Percentiles rank a stretch among this genome's conserved stretches.
phyloP scores from a whole-genome alignment of 2,113 vertebrate genomes.

The Morone saxatilis region DNA sequence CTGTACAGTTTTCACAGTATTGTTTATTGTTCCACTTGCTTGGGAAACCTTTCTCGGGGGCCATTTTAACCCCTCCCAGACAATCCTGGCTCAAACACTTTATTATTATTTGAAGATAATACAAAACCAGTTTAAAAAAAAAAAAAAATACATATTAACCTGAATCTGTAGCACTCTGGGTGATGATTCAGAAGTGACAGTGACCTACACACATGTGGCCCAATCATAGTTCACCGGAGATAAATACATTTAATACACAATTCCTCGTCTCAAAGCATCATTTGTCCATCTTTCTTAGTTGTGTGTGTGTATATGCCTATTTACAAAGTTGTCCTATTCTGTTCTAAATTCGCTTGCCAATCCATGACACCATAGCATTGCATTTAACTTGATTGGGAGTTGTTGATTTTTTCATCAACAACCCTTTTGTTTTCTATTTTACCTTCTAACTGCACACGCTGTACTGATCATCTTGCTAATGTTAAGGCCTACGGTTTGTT shows the following conservation, averaged over 20 bases:
- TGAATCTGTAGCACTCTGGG: constrained; percentile 10
- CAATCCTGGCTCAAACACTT: neutral
- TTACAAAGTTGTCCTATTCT: neutral
- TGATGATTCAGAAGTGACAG: constrained; percentile 20
- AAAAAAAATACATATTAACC: too few relatives aligned
- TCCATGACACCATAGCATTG: too few relatives aligned
- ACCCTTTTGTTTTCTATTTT: neutral
- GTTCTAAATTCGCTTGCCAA: neutral
- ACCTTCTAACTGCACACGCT: neutral
- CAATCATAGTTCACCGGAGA: constrained; percentile 1
- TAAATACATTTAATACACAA: constrained; percentile 1
- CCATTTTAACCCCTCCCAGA: neutral
- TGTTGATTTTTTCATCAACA: neutral
- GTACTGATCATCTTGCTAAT: neutral
- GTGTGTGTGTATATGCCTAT: neutral
- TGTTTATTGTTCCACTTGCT: neutral
- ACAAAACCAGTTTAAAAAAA: neutral
- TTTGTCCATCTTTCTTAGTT: neutral
- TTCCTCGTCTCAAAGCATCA: constrained; percentile 5
- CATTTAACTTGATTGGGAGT: neutral
- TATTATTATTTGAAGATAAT: neutral
- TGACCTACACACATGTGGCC: constrained; percentile 5
- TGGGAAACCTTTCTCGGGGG: neutral
- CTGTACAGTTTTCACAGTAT: too few relatives aligned
- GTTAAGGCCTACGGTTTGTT: neutral